These are phyloP conservation scores for Rana temporaria DNA, from an alignment of 2,113 vertebrate genomes.

Conservation along the genomic window DNA sequence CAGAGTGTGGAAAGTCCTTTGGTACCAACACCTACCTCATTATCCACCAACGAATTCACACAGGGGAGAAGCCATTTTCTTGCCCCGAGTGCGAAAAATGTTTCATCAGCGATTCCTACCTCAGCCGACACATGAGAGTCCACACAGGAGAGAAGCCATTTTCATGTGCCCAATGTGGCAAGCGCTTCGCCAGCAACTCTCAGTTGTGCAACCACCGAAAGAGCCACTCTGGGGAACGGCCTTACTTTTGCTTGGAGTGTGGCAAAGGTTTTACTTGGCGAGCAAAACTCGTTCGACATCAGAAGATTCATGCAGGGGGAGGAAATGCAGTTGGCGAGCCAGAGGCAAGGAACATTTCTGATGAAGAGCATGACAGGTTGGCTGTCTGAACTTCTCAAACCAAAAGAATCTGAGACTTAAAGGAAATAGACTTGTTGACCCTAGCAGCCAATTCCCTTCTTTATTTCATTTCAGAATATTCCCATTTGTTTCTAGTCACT, in stretches of 20 bases:
- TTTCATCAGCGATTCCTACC: neutral
- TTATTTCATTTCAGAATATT: no score
- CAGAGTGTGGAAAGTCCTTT: slow-evolving; percentile 64
- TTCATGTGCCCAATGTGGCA: neutral
- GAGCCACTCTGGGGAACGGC: neutral
- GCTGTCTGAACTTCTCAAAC: no score
- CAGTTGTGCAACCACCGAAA: neutral
- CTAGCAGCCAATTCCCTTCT: no score
- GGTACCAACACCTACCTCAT: slow-evolving; percentile 65
- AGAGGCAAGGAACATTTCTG: no score
- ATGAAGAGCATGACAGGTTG: no score
- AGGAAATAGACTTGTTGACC: no score
- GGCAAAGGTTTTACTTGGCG: neutral
- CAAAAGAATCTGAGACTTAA: no score
- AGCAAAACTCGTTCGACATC: neutral
- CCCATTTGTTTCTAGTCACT: no score
- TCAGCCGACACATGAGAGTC: neutral
- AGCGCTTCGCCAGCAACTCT: neutral
- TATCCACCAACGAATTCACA: slow-evolving; percentile 68
- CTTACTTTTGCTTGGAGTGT: neutral
- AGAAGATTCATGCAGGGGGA: neutral
- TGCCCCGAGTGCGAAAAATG: neutral
- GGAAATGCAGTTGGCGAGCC: no score
- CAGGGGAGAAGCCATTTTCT: slow-evolving; percentile 16
- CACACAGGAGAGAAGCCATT: slow-evolving; percentile 14